These are phyloP conservation scores for Amiota communis DNA, from an alignment of 2,888 invertebrate genomes.

Conservation along the genomic window DNA sequence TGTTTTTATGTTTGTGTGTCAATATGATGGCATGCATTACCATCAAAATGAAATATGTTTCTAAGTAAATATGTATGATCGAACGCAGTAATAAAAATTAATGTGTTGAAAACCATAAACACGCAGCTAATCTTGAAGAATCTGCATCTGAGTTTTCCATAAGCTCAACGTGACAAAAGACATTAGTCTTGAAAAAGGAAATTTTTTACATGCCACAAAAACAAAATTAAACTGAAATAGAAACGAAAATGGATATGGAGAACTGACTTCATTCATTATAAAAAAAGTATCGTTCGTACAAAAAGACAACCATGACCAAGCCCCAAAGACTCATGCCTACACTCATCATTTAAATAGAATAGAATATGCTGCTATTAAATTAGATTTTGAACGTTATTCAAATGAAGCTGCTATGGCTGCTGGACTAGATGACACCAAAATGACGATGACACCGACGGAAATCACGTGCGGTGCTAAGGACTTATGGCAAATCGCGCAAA, in stretches of 20 bases:
- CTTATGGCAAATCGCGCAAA: not conserved
- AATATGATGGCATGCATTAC: not conserved
- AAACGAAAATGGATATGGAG: not conserved
- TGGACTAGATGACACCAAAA: not conserved
- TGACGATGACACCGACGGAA: not conserved
- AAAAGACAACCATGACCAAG: not conserved
- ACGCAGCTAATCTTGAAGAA: not conserved
- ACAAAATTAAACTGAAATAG: no score
- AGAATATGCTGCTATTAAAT: not conserved
- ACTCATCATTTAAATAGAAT: not conserved
- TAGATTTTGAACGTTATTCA: constrained; percentile 12
- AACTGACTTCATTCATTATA: constrained; percentile 3
- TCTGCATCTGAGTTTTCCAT: no score
- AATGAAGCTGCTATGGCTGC: constrained; percentile 4
- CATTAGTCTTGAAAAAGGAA: no score
- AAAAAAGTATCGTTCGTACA: not conserved
- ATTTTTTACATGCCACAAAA: no score
- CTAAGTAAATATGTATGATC: not conserved
- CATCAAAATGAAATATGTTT: not conserved
- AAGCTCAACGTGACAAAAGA: no score
- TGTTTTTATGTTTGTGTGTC: not conserved
- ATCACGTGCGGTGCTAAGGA: not conserved
- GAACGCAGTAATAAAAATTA: constrained; percentile 6
- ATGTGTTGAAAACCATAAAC: constrained; percentile 5
- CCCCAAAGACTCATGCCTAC: not conserved